phyloP scores from a whole-genome alignment of 2,888 invertebrate genomes.

The Torymus auratus region DNA sequence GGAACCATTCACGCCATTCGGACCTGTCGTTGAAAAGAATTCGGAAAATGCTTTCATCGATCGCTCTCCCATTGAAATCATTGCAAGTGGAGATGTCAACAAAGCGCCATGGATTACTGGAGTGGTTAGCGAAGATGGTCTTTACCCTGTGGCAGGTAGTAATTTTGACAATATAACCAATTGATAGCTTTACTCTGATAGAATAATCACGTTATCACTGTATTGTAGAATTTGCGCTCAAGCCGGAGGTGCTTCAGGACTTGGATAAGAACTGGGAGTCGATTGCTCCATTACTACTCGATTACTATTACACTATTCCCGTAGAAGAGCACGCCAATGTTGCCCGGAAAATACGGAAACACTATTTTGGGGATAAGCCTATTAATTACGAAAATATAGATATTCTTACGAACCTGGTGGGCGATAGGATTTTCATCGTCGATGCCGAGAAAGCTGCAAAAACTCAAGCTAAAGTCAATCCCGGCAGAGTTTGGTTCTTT shows the following conservation, averaged over 20 bases:
- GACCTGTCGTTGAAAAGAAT: conserved; percentile 82
- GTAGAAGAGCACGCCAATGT: conserved; percentile 76
- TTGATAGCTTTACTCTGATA: no score
- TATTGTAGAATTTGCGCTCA: conserved; percentile 17
- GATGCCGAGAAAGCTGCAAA: conserved; percentile 81
- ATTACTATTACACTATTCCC: conserved; percentile 81
- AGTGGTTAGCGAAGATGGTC: conserved; percentile 83
- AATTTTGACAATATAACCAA: not conserved
- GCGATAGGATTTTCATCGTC: conserved; percentile 81
- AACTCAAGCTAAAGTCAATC: conserved; percentile 79
- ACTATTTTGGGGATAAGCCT: conserved; percentile 79
- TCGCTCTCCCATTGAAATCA: conserved; percentile 81
- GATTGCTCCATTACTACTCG: conserved; percentile 81
- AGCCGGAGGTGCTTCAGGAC: conserved; percentile 77
- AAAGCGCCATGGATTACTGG: conserved; percentile 85
- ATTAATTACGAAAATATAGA: conserved; percentile 74
- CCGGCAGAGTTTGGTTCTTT: conserved; percentile 82
- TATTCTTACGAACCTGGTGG: conserved; percentile 78
- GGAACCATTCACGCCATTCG: conserved; percentile 82
- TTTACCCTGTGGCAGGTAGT: conserved; percentile 84
- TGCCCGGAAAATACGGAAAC: conserved; percentile 78
- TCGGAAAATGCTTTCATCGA: conserved; percentile 81
- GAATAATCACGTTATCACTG: no score
- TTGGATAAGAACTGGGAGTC: conserved; percentile 80
- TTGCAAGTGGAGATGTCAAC: conserved; percentile 80